A percentile compares a stretch with the other conserved stretches of the same genome.
Conservation (phyloP, 64 coral and sea anemone genomes). For the Stylophora pistillata region DNA sequence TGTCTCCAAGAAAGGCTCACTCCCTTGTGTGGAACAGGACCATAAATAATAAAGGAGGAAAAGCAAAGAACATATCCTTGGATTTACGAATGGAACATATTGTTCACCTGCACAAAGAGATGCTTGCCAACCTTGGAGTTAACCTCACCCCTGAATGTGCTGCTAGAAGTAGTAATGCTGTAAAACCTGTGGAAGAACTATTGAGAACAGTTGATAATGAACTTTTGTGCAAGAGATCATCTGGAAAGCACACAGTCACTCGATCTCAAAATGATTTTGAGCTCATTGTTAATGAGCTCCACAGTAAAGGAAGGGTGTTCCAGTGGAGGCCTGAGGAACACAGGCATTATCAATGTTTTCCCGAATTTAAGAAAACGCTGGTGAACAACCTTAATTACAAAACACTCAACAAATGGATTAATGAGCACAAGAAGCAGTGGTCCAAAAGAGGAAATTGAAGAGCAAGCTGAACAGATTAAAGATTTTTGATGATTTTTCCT, state of each 20-base stretch:
- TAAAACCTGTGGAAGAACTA: background rate
- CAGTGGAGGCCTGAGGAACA: background rate
- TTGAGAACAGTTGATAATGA: background rate
- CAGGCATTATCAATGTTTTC: slow-evolving; percentile 1
- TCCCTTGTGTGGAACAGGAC: slow-evolving; percentile 61
- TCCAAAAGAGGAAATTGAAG: no score
- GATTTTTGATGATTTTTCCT: no score
- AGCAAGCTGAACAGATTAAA: no score
- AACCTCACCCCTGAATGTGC: slow-evolving; percentile 24
- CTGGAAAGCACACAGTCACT: background rate
- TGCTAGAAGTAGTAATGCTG: background rate
- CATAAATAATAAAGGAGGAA: slow-evolving; percentile 60
- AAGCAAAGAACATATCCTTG: slow-evolving; percentile 48
- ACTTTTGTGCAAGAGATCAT: background rate
- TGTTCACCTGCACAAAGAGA: slow-evolving; percentile 19
- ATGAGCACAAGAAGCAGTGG: slow-evolving; percentile 31
- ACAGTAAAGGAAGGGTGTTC: background rate
- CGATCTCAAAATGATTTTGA: background rate
- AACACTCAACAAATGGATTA: slow-evolving; percentile 33
- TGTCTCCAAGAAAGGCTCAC: slow-evolving; percentile 40
- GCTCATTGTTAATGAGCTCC: background rate
- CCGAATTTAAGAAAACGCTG: background rate
- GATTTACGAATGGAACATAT: slow-evolving; percentile 57
- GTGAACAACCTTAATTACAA: background rate
- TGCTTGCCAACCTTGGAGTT: slow-evolving; percentile 33